Base-by-base conservation (phyloP, 2,113 vertebrate species). In the Petrocephalus microphthalmus region DNA sequence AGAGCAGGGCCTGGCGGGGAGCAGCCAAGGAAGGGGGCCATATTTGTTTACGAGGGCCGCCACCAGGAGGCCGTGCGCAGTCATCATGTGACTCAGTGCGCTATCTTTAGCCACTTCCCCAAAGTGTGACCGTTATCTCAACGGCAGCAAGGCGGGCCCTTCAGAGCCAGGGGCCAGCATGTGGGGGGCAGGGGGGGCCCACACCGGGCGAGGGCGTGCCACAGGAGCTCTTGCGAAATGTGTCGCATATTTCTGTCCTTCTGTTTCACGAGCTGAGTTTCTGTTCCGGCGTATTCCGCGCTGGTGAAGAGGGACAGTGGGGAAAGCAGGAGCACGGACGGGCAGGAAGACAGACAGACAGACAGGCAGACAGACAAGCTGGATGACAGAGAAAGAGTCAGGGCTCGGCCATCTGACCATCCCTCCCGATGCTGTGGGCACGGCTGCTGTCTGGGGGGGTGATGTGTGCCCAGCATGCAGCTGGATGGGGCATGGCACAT, bases 21-120 rank as follows among this genome's bases (percentile, higher is more conserved):
- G 22, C 11, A 8, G 37, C 17, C 5, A 22, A 53, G n/a, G 25
- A 47, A 42, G 87, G 22, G 49, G 29, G 87, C 47, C 47, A 45
- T 19, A 52, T 84, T 89, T 92, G 89, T 94, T 94, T 93, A 92
- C 88, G 86, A 93, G 92, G 78, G 85, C 74, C 88, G 89, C 88
- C 91, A 84, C 53, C 22, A 56, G 85, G 87, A 85, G 88, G 71
- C 93, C 93, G 90, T 92, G 91, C 94, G 94, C 52, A 83, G 67
- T 85, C 49, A 29, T 33, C 64, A 78, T 37, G 88, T 87, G 67
- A 89, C 84, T 71, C 91, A 92, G 88, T 5, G 0, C 25, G 0
- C 90, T 90, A 92, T 92, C 90, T 93, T 94, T 92, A 93, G 93
- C 92, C 91, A 93, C 93, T 96, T 95, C 94, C 95, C 92, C 90